Conservation (phyloP, 2,113 vertebrate species). For the Corapipo altera region DNA sequence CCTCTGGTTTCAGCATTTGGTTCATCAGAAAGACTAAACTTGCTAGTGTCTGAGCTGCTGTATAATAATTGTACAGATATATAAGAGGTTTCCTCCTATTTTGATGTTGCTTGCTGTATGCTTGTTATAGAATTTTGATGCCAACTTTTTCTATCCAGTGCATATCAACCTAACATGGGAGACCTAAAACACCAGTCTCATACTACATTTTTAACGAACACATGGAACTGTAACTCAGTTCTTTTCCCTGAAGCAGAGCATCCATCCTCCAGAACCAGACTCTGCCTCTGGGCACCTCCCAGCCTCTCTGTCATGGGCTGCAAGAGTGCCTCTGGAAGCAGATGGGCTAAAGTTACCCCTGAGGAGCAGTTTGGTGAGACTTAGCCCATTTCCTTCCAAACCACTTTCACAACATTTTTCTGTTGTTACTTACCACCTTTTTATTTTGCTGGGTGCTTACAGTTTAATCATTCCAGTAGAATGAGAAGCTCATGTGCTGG, state of each 20-base stretch:
- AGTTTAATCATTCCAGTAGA: neutral
- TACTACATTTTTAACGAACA: rapidly evolving
- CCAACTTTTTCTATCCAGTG: neutral
- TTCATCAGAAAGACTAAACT: neutral
- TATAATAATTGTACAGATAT: neutral
- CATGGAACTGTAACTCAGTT: neutral
- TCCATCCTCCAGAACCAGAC: neutral
- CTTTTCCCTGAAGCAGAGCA: neutral
- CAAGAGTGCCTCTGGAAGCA: neutral
- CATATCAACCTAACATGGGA: neutral
- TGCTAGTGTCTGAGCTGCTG: neutral
- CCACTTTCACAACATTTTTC: neutral
- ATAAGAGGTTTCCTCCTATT: neutral
- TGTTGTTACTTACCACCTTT: neutral
- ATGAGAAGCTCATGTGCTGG: rapidly evolving
- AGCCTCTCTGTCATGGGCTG: neutral
- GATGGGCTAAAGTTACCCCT: neutral
- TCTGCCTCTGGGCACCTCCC: neutral
- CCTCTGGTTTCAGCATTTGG: neutral
- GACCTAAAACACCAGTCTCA: neutral
- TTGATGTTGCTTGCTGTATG: neutral
- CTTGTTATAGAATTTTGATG: neutral
- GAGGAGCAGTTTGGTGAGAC: neutral
- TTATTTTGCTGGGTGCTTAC: neutral
- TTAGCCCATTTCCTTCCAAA: neutral